These are phyloP conservation scores for Notarius quadriscutis DNA, from an alignment of 2,113 vertebrate species.

Conservation along the genomic window DNA sequence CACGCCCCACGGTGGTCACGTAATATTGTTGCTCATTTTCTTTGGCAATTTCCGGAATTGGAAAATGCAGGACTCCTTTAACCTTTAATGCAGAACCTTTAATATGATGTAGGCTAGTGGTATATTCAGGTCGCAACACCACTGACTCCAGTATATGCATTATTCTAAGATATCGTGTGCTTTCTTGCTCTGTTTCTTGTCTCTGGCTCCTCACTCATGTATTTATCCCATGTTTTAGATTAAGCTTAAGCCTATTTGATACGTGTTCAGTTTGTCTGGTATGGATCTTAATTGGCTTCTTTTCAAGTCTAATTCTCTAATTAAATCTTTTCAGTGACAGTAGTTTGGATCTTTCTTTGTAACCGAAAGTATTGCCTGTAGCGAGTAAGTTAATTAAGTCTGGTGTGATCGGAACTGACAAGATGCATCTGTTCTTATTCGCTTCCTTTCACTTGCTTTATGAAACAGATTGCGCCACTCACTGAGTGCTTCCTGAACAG, in stretches of 20 bases:
- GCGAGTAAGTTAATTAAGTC: background rate
- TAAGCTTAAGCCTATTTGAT: background rate
- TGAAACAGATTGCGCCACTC: background rate
- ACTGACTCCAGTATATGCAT: background rate
- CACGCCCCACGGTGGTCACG: no score
- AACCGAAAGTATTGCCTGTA: background rate
- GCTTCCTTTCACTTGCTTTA: background rate
- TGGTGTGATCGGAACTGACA: background rate
- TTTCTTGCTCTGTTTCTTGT: background rate
- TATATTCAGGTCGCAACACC: background rate
- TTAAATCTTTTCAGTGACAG: background rate
- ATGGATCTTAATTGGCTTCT: background rate
- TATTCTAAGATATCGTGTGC: background rate
- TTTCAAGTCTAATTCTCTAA: background rate
- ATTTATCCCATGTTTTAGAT: no score
- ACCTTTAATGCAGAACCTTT: no score
- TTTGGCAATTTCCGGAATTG: no score
- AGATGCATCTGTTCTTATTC: background rate
- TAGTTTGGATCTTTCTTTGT: background rate
- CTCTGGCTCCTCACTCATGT: background rate
- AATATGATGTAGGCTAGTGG: background rate
- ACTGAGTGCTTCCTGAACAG: background rate
- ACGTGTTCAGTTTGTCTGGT: background rate
- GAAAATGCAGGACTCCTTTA: no score
- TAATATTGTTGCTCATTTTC: no score